These are phyloP conservation scores for Melipona quadrifasciata DNA, from an alignment of 1,140 invertebrate species.

Conservation along the genomic window DNA sequence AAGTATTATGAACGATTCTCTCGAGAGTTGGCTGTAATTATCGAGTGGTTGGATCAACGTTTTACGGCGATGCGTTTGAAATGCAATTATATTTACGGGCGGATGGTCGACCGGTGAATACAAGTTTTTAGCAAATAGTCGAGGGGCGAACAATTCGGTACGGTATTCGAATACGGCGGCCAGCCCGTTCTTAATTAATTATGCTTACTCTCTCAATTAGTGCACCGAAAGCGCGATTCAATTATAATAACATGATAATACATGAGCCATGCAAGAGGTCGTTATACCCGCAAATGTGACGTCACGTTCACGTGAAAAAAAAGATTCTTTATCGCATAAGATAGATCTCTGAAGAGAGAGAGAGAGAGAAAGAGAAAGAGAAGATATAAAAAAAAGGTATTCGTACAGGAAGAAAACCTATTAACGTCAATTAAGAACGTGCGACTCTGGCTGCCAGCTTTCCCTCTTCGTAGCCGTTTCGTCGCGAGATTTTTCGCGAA, in stretches of 20 bases:
- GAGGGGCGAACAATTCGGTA: slow-evolving; percentile 34
- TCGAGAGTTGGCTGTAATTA: slow-evolving; percentile 2
- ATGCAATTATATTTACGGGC: slow-evolving; percentile 46
- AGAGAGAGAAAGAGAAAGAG: neutral
- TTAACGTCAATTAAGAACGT: slow-evolving; percentile 52
- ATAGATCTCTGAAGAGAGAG: slow-evolving; percentile 10
- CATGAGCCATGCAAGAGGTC: slow-evolving; percentile 58
- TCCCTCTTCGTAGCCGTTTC: too few species aligned
- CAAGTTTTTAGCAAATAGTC: slow-evolving; percentile 21
- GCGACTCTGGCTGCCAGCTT: too few species aligned
- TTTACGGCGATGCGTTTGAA: slow-evolving; percentile 37
- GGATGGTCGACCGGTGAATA: neutral
- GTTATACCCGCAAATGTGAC: slow-evolving; percentile 53
- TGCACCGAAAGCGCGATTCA: slow-evolving; percentile 63
- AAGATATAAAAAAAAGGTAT: neutral
- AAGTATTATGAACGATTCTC: neutral
- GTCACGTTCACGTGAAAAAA: slow-evolving; percentile 36
- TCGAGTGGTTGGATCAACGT: slow-evolving; percentile 11
- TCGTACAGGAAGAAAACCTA: slow-evolving; percentile 41
- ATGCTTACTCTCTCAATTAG: slow-evolving; percentile 62
- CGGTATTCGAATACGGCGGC: slow-evolving; percentile 56
- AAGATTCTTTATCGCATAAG: slow-evolving; percentile 43
- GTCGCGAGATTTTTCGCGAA: neutral
- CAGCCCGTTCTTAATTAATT: slow-evolving; percentile 62
- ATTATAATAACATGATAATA: slow-evolving; percentile 70